Evolutionary conservation across 1,140 invertebrate species (phyloP), one percentile per base, ranked within the genome.

Genomic region (Leptinotarsa texana): DNA sequence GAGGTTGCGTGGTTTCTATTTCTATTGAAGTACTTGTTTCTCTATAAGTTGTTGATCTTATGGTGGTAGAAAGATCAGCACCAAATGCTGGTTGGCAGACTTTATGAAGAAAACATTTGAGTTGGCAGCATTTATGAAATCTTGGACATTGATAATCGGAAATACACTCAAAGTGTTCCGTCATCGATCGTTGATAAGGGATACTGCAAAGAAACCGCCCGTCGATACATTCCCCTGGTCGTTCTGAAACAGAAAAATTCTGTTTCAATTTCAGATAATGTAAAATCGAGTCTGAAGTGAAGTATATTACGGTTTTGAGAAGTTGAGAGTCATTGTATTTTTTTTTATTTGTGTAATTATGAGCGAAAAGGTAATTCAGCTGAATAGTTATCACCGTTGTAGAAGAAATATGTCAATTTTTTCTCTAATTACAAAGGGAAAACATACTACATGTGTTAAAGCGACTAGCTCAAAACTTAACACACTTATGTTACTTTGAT

Each of bases 101-200:
- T 49, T 49, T 69, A 22, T 69, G 68, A 13, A 49, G n/a, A 4
- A 69, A 69, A 69, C 68, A 69, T n/a, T 49, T 48, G 4, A 21
- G 18, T 51, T 69, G 13, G 68, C 68, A 69, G 51, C 68, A 69
- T 69, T 69, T 69, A 49, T 51, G 51, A 21, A 18, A 21, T 18
- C 42, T 69, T 21, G 68, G 68, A 51, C 68, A 69, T 49, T 69
- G 68, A 21, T 69, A 69, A 21, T 69, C 68, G 11, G 49, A 13
- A 8, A n/a, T 24, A 24, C 68, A 69, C 24, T 69, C 68, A 21
- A 69, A 69, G 8, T 49, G 49, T 21, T 2, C 13, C 3, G 68
- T 69, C 21, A 51, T 21, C 22, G 24, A 8, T 51, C 8, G 3
- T 3, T 42, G 47, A 21, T 69, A 69, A 15, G 68, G 68, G 21